Conservation (phyloP, 2,888 invertebrate species). For the Acrocyrtus sp. region DNA sequence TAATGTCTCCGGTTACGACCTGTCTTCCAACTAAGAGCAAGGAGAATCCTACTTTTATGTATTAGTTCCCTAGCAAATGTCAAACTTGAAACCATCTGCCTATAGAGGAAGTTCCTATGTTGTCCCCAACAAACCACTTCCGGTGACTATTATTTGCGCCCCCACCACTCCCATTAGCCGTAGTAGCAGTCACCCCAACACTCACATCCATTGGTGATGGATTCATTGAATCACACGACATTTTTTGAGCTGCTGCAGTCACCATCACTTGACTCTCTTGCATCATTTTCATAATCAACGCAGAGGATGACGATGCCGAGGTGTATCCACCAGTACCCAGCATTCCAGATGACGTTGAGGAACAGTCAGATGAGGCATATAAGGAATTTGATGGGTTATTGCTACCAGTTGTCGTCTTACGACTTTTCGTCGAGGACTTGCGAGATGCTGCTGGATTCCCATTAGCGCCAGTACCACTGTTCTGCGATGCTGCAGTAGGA, state of each 20-base stretch:
- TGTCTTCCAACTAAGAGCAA: too few relatives aligned
- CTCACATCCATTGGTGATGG: conserved; percentile 52
- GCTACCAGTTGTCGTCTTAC: conserved; percentile 18
- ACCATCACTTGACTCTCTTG: conserved; percentile 49
- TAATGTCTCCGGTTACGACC: too few relatives aligned
- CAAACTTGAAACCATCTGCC: conserved; percentile 63
- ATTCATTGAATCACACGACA: conserved; percentile 40
- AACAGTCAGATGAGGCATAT: conserved; percentile 21
- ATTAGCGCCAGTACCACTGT: conserved; percentile 27
- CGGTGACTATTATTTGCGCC: conserved; percentile 28
- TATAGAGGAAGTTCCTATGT: conserved; percentile 48
- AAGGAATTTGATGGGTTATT: conserved; percentile 32
- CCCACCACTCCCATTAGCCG: conserved; percentile 1
- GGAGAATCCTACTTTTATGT: too few relatives aligned
- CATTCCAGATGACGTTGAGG: conserved; percentile 10
- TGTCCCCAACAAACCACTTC: conserved; percentile 59
- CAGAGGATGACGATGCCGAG: conserved; percentile 22
- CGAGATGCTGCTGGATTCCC: conserved; percentile 14
- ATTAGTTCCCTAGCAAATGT: conserved; percentile 46
- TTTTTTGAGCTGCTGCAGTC: conserved; percentile 41
- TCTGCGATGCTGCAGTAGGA: conserved; percentile 54
- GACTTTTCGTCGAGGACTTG: conserved; percentile 25
- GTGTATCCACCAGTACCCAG: background rate
- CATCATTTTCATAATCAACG: conserved; percentile 51
- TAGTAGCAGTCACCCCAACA: conserved; percentile 16